These are phyloP conservation scores for Mastomys coucha DNA, from an alignment of 2,113 vertebrate species.

Conservation along the genomic window DNA sequence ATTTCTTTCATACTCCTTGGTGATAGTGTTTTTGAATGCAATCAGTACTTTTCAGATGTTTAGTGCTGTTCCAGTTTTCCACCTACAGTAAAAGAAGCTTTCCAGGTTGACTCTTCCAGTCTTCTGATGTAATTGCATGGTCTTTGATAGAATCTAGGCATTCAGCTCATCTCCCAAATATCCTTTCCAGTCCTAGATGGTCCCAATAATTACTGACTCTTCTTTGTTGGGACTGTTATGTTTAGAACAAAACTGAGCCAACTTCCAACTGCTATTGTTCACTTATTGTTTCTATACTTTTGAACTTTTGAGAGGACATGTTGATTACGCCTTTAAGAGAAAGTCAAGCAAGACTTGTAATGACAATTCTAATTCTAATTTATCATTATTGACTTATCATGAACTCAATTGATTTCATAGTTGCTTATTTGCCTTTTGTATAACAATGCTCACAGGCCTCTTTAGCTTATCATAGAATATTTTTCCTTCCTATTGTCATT, in stretches of 20 bases:
- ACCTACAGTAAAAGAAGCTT: background rate
- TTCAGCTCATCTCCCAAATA: background rate
- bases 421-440: background rate
- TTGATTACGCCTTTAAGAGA: constrained; percentile 1
- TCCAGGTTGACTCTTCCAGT: background rate
- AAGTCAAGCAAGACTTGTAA: background rate
- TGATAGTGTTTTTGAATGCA: background rate
- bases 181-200: background rate
- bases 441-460: background rate
- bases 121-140: background rate
- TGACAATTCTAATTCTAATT: constrained; percentile 13
- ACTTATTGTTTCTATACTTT: background rate
- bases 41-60: background rate
- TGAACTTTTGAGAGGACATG: background rate
- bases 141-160: background rate
- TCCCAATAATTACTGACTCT: background rate
- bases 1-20: background rate
- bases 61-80: background rate
- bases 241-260: background rate
- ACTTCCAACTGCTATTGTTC: background rate
- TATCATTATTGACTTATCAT: constrained; percentile 5
- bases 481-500: background rate
- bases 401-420: constrained; percentile 11
- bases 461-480: background rate
- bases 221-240: background rate